Evolutionary conservation across 2,888 invertebrate species (phyloP).

Genomic region (Oscheius onirici): DNA sequence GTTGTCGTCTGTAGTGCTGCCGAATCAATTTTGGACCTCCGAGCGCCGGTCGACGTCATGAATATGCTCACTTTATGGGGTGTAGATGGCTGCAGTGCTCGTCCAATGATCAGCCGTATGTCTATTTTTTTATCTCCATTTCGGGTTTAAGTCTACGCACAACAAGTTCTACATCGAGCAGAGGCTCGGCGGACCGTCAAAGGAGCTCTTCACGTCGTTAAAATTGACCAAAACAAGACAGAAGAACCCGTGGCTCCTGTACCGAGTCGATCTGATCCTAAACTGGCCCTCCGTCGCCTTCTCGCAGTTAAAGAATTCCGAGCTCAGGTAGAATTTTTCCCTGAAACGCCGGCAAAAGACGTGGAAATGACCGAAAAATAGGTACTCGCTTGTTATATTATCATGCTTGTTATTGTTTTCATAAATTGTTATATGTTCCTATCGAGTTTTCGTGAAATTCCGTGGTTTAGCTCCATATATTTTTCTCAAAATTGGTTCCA

Average conservation of each 20-base stretch:
- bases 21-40: slow-evolving; percentile 59
- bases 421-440: too few species aligned
- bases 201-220: slow-evolving; percentile 59
- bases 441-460: too few species aligned
- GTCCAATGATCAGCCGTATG: slow-evolving; percentile 61
- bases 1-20: slow-evolving; percentile 63
- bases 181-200: slow-evolving; percentile 63
- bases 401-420: not conserved
- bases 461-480: too few species aligned
- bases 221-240: slow-evolving; percentile 7
- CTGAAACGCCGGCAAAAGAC: not conserved
- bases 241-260: slow-evolving; percentile 1
- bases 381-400: not conserved
- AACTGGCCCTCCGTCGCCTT: slow-evolving; percentile 21
- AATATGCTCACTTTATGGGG: slow-evolving; percentile 68
- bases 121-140: slow-evolving; percentile 31
- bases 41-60: slow-evolving; percentile 70
- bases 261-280: not conserved
- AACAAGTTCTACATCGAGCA: slow-evolving; percentile 60
- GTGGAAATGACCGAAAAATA: too few species aligned
- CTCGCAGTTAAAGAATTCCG: slow-evolving; percentile 31
- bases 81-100: slow-evolving; percentile 42
- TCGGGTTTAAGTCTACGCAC: slow-evolving; percentile 52
- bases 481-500: too few species aligned
- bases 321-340: slow-evolving; percentile 28